Conservation (phyloP, 1,140 invertebrate species). For the Alviniconcha marisindica region DNA sequence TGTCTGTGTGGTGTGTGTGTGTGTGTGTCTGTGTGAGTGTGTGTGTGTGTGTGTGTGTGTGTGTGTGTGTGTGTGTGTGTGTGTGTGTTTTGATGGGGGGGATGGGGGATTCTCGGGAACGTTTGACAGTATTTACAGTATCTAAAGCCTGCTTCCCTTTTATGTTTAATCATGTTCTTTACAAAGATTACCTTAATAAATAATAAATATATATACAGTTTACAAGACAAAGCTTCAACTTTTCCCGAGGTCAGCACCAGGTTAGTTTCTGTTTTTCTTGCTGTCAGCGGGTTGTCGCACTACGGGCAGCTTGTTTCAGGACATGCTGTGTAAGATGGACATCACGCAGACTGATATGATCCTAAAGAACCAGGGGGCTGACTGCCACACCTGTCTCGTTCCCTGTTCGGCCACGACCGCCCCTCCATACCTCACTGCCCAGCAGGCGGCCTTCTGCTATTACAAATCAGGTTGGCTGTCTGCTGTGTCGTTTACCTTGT, state of each 20-base stretch:
- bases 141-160: not conserved
- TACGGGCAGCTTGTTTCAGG: no score
- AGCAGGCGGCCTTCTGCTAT: no score
- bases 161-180: no score
- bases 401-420: no score
- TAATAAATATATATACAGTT: no score
- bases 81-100: not conserved
- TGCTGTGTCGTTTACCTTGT: not conserved
- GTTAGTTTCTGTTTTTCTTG: not conserved
- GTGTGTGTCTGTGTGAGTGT: conserved; percentile 16
- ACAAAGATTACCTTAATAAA: no score
- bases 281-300: no score
- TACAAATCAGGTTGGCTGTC: not conserved
- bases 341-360: no score
- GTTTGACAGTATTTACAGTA: not conserved
- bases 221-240: not conserved
- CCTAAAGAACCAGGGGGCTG: no score
- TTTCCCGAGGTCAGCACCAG: not conserved
- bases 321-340: no score
- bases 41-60: conserved; percentile 24
- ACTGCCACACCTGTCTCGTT: no score
- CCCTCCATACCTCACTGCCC: not conserved
- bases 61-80: conserved; percentile 24
- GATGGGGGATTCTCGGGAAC: not conserved
- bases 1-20: conserved; percentile 1